Evolutionary conservation across 2,113 vertebrate species (phyloP), one percentile per base, ranked within the genome.

Genomic region (Paedocypris sp.): DNA sequence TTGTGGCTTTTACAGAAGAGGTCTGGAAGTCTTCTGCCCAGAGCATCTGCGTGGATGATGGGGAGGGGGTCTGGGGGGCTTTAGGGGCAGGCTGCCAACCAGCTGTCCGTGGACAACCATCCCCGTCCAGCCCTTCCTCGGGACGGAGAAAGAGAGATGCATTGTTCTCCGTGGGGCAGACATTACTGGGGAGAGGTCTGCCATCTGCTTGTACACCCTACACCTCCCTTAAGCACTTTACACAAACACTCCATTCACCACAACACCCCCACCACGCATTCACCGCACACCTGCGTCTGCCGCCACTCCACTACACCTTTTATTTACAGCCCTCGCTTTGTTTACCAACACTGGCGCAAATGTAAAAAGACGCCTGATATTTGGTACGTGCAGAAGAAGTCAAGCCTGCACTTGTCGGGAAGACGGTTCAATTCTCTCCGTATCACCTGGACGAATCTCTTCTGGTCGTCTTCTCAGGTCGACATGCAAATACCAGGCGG

Each of bases 111-210:
- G 51, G 62, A 79, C 62, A 71, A 62, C 76, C 82, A 82, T 77
- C 73, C 46, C 76, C 71, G 50, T 77, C 74, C 75, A 57, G 73
- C 71, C 66, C 64, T 83, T 79, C 83, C 82, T 82, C 77, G 74
- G 70, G 68, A 77, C 80, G 78, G 62, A 68, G 80, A 81, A 79
- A 75, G 73, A 81, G 79, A 75, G 73, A 70, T 49, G 79, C 80
- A 87, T 90, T 89, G 87, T 89, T 85, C 80, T 82, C 73, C 51
- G 70, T 67, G 80, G 75, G 69, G 70, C 73, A 85, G 79, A 81
- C 79, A 76, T 75, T 77, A 72, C 41, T 75, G 78, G 77, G 78
- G 76, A 69, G 75, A 74, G 83, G 75, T 67, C 74, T 75, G 65
- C 84, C 85, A 85, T 91, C 84, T 89, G 85, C 80, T 80, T 65